Conservation (phyloP, 2,113 vertebrate species). For the Oncorhynchus gorbuscha region DNA sequence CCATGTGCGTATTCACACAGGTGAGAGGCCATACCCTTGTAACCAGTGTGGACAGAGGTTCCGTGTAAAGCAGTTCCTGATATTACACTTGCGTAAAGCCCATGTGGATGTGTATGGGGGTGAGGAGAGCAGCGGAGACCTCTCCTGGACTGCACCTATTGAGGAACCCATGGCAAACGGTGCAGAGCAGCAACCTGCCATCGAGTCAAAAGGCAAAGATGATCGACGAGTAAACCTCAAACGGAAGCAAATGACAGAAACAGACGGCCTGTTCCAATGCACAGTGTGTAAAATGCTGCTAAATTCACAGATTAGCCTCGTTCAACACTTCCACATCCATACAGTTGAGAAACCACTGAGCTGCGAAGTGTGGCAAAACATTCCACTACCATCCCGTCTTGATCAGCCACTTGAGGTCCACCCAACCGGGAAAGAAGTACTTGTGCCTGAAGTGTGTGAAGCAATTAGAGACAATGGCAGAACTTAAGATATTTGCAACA, state of each 20-base stretch:
- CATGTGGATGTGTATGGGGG: slow-evolving; percentile 2
- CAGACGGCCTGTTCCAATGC: slow-evolving; percentile 17
- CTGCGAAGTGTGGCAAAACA: slow-evolving; percentile 15
- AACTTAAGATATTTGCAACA: not conserved
- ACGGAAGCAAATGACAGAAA: not conserved
- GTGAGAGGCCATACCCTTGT: not conserved
- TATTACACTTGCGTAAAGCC: not conserved
- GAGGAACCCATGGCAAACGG: slow-evolving; percentile 17
- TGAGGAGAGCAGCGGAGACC: not conserved
- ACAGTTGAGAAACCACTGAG: slow-evolving; percentile 26
- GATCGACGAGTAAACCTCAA: accelerated
- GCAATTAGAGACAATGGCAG: not conserved
- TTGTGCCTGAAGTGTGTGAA: slow-evolving; percentile 2
- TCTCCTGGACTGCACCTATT: slow-evolving; percentile 37
- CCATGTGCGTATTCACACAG: slow-evolving; percentile 14
- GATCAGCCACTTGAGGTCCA: not conserved
- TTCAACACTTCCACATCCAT: slow-evolving; percentile 44
- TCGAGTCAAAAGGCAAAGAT: not conserved
- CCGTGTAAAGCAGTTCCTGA: not conserved
- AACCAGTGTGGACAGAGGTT: slow-evolving; percentile 38
- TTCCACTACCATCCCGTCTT: not conserved
- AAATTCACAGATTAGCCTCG: not conserved
- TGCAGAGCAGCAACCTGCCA: not conserved
- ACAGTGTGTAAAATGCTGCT: slow-evolving; percentile 15
- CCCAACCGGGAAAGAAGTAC: not conserved